These are phyloP conservation scores for Isoperla grammatica DNA, from an alignment of 2,888 invertebrate species.

Conservation along the genomic window DNA sequence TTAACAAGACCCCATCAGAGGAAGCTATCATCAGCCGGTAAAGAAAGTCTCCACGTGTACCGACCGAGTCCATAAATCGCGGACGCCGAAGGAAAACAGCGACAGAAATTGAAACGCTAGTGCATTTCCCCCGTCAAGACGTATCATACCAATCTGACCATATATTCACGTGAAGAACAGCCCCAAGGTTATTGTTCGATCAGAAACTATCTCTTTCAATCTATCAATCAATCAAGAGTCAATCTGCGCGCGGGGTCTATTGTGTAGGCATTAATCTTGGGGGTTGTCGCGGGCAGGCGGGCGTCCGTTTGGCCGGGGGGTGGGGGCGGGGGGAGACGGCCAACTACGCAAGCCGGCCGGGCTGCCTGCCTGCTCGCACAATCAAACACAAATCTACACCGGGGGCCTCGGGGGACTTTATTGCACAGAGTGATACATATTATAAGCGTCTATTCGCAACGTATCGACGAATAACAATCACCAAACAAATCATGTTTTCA, in stretches of 20 bases:
- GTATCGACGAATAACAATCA: no score
- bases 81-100: background rate
- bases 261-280: constrained; percentile 19
- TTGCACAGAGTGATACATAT: no score
- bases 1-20: no score
- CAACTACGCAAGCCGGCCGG: no score
- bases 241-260: constrained; percentile 12
- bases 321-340: background rate
- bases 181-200: constrained; percentile 7
- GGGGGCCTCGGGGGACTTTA: no score
- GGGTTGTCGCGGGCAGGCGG: constrained; percentile 12
- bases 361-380: no score
- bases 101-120: constrained; percentile 1
- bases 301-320: background rate
- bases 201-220: constrained; percentile 18
- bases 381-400: no score
- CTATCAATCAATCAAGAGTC: constrained; percentile 18
- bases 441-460: no score
- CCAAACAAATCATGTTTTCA: no score
- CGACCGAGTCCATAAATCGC: no score
- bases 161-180: constrained; percentile 3
- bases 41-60: no score
- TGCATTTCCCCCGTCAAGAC: background rate
- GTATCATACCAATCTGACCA: background rate
- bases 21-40: no score